Evolutionary conservation across 1,140 invertebrate genomes (phyloP).

Genomic region (Trachelipus rathkii): DNA sequence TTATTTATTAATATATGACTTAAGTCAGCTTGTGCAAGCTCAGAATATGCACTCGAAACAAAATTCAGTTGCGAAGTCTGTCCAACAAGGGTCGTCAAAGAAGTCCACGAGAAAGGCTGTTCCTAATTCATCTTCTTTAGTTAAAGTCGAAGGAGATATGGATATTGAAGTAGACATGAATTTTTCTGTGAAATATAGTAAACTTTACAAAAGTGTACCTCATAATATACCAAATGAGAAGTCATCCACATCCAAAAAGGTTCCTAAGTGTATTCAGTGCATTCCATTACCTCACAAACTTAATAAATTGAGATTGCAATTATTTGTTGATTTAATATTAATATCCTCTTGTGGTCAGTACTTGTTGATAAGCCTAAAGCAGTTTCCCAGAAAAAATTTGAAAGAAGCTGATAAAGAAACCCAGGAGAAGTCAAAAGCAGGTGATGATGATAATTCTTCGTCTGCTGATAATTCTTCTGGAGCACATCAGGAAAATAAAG

Average conservation of each 20-base stretch:
- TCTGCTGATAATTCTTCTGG: slow-evolving; percentile 20
- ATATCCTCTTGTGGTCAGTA: slow-evolving; percentile 34
- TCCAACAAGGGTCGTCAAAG: slow-evolving; percentile 34
- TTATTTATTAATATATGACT: slow-evolving; percentile 37
- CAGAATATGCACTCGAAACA: slow-evolving; percentile 24
- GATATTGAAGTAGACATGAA: neutral
- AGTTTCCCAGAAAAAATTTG: neutral
- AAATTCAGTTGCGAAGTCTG: slow-evolving; percentile 23
- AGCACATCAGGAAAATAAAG: slow-evolving; percentile 22
- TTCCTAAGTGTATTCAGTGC: slow-evolving; percentile 39
- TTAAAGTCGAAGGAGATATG: slow-evolving; percentile 5
- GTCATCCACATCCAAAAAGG: slow-evolving; percentile 32
- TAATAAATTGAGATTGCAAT: slow-evolving; percentile 29
- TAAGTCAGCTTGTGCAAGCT: slow-evolving; percentile 25
- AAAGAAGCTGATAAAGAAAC: no score
- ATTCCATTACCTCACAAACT: slow-evolving; percentile 36
- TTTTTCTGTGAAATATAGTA: slow-evolving; percentile 27
- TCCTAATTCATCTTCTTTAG: slow-evolving; percentile 13
- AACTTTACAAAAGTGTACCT: slow-evolving; percentile 25
- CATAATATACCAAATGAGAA: neutral
- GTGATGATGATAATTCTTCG: slow-evolving; percentile 4
- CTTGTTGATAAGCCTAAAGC: slow-evolving; percentile 27
- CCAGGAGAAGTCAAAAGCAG: neutral
- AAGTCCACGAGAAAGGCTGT: slow-evolving; percentile 37
- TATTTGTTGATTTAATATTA: slow-evolving; percentile 32